Conservation (phyloP, 2,888 invertebrate species). For the Physocephala rufipes region DNA sequence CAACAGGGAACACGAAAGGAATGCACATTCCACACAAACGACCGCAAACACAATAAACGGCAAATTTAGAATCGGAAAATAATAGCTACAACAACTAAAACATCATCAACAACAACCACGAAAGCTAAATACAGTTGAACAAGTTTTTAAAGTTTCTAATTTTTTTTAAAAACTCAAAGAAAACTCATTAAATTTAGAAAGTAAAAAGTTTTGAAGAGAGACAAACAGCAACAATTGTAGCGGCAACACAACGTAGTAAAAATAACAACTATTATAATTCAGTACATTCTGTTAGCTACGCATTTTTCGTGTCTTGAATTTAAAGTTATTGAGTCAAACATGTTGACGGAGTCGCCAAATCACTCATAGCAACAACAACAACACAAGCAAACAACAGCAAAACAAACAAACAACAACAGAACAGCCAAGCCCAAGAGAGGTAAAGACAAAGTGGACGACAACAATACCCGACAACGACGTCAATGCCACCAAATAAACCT, state of each 20-base stretch:
- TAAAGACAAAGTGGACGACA: not conserved
- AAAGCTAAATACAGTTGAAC: constrained; percentile 5
- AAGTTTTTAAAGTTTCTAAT: constrained; percentile 2
- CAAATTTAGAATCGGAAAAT: not conserved
- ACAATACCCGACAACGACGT: constrained; percentile 12
- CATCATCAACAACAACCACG: constrained; percentile 5
- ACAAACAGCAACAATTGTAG: not conserved
- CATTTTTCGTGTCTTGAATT: constrained; percentile 55
- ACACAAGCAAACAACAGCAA: constrained; percentile 12
- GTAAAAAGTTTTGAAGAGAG: not conserved
- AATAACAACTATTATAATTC: constrained; percentile 36
- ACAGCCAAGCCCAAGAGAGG: not conserved
- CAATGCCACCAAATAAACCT: constrained; percentile 1
- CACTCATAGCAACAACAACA: not conserved
- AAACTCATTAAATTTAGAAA: constrained; percentile 6
- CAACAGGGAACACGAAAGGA: too few relatives aligned
- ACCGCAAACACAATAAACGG: too few relatives aligned
- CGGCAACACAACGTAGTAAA: not conserved
- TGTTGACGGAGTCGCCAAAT: constrained; percentile 5
- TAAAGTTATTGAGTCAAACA: constrained; percentile 48
- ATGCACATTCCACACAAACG: too few relatives aligned
- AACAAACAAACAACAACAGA: not conserved
- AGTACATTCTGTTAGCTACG: constrained; percentile 38
- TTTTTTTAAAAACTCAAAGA: constrained; percentile 14
- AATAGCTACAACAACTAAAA: not conserved